Evolutionary conservation across 2,888 invertebrate species (phyloP).

Genomic region (Melanophora roralis): DNA sequence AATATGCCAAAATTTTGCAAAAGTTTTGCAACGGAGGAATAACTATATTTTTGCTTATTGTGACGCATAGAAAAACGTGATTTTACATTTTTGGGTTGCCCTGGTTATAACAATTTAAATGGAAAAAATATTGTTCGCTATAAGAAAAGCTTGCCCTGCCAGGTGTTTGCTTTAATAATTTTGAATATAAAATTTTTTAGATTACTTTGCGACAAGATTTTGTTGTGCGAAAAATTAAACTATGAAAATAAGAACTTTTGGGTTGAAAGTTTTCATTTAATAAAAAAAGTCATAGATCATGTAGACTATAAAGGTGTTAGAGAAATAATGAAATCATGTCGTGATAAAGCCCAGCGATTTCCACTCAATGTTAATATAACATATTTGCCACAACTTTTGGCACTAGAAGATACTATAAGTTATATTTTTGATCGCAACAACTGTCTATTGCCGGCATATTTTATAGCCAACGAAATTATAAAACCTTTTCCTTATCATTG

Average conservation of each 20-base stretch:
- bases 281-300: conserved; percentile 90
- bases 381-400: conserved; percentile 88
- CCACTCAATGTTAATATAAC: conserved; percentile 88
- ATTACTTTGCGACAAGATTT: conserved; percentile 90
- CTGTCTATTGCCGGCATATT: conserved; percentile 94
- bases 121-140: too few relatives aligned
- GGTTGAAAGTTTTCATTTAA: conserved; percentile 91
- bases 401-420: conserved; percentile 88
- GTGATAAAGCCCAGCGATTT: conserved; percentile 91
- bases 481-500: conserved; percentile 87
- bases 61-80: too few relatives aligned
- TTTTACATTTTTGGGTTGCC: too few relatives aligned
- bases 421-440: conserved; percentile 95
- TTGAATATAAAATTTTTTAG: conserved; percentile 78
- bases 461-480: conserved; percentile 96
- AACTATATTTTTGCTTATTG: too few relatives aligned
- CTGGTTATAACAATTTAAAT: too few relatives aligned
- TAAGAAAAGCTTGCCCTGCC: background rate
- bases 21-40: too few relatives aligned
- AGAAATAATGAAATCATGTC: conserved; percentile 94
- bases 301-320: conserved; percentile 97
- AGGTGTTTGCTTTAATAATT: too few relatives aligned
- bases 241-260: conserved; percentile 91
- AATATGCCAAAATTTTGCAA: too few relatives aligned
- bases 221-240: conserved; percentile 89